These are phyloP conservation scores for Plebejus anna DNA, from an alignment of 2,888 invertebrate genomes.

Conservation along the genomic window DNA sequence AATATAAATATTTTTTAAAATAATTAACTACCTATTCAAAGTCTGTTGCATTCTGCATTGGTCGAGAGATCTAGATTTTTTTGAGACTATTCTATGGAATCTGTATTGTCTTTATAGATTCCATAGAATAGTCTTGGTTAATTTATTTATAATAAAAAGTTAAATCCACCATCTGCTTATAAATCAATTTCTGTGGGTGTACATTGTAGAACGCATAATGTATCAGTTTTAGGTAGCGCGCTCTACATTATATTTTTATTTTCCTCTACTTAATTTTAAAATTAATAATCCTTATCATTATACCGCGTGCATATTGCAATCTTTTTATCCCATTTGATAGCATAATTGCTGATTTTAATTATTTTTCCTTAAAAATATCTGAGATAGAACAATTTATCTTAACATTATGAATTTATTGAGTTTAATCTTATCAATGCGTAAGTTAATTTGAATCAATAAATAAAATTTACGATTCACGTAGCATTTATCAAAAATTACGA, in stretches of 20 bases:
- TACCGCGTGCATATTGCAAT: neutral
- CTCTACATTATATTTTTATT: too few relatives aligned
- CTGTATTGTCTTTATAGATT: too few relatives aligned
- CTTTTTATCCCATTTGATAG: neutral
- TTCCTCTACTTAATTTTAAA: too few relatives aligned
- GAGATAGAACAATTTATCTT: neutral
- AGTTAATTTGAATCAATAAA: slow-evolving; percentile 16
- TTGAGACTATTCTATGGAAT: neutral
- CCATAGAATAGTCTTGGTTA: too few relatives aligned
- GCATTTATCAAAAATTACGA: neutral
- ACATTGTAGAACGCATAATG: too few relatives aligned
- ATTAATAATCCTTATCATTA: too few relatives aligned
- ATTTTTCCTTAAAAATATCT: neutral
- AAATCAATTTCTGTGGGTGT: too few relatives aligned
- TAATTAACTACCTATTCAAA: neutral
- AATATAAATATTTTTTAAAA: neutral
- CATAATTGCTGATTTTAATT: neutral
- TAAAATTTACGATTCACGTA: neutral
- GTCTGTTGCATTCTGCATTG: neutral
- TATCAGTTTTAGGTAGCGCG: too few relatives aligned
- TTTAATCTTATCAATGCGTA: neutral
- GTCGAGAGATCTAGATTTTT: neutral
- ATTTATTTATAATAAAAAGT: too few relatives aligned
- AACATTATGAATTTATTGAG: neutral
- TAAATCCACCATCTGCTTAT: too few relatives aligned